Conservation (phyloP, 2,113 vertebrate species). For the Otolemur garnettii region DNA sequence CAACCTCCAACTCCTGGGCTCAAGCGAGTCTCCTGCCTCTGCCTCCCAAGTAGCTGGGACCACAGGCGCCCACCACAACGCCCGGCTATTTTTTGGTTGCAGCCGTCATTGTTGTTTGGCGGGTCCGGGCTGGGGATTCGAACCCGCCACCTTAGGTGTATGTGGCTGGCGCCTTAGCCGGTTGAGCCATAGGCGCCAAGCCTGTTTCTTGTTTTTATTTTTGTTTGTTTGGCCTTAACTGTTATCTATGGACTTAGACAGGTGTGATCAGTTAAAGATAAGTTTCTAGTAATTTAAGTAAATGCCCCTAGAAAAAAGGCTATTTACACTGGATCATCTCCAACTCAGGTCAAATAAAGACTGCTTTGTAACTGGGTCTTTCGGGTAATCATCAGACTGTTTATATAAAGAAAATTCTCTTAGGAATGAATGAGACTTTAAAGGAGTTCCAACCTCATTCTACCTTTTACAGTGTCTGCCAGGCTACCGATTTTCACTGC, state of each 20-base stretch:
- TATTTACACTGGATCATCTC: background rate
- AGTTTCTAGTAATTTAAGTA: conserved; percentile 3
- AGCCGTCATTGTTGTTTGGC: no score
- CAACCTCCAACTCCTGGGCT: no score
- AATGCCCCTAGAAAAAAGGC: background rate
- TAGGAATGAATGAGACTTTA: background rate
- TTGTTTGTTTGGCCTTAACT: background rate
- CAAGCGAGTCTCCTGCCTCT: no score
- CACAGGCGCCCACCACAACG: no score
- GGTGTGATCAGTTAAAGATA: background rate
- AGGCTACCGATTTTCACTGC: background rate
- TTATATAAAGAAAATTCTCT: background rate
- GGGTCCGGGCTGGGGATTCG: no score
- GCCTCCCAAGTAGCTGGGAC: no score
- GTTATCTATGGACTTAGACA: background rate
- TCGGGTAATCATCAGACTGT: background rate
- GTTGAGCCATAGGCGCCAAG: no score
- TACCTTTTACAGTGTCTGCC: background rate
- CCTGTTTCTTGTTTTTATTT: no score
- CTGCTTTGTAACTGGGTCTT: background rate
- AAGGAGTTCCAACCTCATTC: background rate
- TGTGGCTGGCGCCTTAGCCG: no score
- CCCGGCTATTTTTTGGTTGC: no score
- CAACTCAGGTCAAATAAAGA: background rate
- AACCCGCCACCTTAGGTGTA: no score